Conservation (phyloP, 2,888 invertebrate genomes). For the Epistrophe grossulariae region DNA sequence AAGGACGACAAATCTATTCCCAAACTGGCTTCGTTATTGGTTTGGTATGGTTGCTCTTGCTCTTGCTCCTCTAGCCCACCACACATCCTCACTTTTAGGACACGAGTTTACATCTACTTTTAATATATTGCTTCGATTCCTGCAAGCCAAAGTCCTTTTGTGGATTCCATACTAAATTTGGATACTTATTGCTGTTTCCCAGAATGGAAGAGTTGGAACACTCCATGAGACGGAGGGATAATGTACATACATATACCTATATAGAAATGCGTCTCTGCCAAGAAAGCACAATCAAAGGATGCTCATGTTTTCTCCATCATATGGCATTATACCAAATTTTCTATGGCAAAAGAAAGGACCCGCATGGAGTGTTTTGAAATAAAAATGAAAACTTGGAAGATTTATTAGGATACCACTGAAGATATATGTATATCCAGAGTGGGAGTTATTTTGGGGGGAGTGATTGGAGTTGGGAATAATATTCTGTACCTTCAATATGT, state of each 20-base stretch:
- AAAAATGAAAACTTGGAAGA: slow-evolving; percentile 75
- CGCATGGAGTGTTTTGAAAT: slow-evolving; percentile 61
- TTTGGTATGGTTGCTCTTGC: slow-evolving; percentile 32
- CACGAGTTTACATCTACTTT: slow-evolving; percentile 74
- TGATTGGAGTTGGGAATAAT: slow-evolving; percentile 27
- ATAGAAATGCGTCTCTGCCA: slow-evolving; percentile 70
- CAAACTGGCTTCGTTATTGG: slow-evolving; percentile 73
- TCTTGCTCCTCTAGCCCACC: not conserved
- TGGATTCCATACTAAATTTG: slow-evolving; percentile 65
- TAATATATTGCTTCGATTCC: slow-evolving; percentile 67
- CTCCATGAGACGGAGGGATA: slow-evolving; percentile 19
- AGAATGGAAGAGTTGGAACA: slow-evolving; percentile 7
- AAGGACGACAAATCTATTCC: slow-evolving; percentile 74
- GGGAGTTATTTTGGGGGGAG: slow-evolving; percentile 20
- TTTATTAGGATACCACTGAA: slow-evolving; percentile 74
- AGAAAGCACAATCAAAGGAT: slow-evolving; percentile 70
- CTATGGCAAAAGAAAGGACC: slow-evolving; percentile 52
- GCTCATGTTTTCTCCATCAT: slow-evolving; percentile 73
- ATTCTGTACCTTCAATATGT: slow-evolving; percentile 58
- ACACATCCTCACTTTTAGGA: slow-evolving; percentile 41
- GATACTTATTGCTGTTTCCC: slow-evolving; percentile 70
- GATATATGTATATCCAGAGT: slow-evolving; percentile 43
- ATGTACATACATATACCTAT: not conserved
- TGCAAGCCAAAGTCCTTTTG: slow-evolving; percentile 37
- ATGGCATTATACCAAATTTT: slow-evolving; percentile 75